These are phyloP conservation scores for Drosophila ustulata DNA, from an alignment of 2,888 invertebrate species.

Conservation along the genomic window DNA sequence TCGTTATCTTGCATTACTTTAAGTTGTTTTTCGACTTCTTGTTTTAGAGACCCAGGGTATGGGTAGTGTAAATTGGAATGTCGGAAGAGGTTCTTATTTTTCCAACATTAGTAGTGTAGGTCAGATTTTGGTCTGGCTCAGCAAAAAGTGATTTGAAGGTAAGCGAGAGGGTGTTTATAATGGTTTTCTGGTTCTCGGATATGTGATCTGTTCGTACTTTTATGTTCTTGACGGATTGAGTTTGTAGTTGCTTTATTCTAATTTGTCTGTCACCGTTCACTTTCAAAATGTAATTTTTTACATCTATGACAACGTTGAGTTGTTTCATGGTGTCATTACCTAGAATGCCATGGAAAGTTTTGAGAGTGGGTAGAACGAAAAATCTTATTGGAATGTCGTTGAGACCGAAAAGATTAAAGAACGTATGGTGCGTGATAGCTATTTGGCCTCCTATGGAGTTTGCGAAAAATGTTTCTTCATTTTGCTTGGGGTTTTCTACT, in stretches of 20 bases:
- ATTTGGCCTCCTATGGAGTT: slow-evolving; percentile 10
- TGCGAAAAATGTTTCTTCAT: slow-evolving; percentile 2
- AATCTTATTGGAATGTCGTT: too few relatives aligned
- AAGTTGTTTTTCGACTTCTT: too few relatives aligned
- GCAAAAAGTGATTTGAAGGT: neutral
- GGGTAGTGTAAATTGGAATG: too few relatives aligned
- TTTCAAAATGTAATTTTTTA: slow-evolving; percentile 12
- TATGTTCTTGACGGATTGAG: slow-evolving; percentile 10
- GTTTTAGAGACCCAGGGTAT: too few relatives aligned
- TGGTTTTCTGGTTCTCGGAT: neutral
- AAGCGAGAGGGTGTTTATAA: neutral
- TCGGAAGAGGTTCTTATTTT: too few relatives aligned
- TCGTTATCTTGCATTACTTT: neutral
- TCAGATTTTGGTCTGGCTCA: neutral
- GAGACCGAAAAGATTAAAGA: slow-evolving; percentile 3
- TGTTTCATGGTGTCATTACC: slow-evolving; percentile 16
- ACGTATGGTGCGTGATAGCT: slow-evolving; percentile 4
- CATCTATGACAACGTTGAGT: slow-evolving; percentile 15
- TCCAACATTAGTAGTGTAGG: neutral
- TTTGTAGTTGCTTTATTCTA: slow-evolving; percentile 11
- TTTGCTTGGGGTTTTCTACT: slow-evolving; percentile 4
- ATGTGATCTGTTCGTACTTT: neutral
- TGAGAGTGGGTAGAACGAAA: slow-evolving; percentile 11
- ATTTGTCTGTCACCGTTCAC: slow-evolving; percentile 6
- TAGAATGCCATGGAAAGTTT: slow-evolving; percentile 18